Evolutionary conservation across 2,888 invertebrate genomes (phyloP), one percentile per base, ranked within the genome.

Genomic region (Melanargia galathea): DNA sequence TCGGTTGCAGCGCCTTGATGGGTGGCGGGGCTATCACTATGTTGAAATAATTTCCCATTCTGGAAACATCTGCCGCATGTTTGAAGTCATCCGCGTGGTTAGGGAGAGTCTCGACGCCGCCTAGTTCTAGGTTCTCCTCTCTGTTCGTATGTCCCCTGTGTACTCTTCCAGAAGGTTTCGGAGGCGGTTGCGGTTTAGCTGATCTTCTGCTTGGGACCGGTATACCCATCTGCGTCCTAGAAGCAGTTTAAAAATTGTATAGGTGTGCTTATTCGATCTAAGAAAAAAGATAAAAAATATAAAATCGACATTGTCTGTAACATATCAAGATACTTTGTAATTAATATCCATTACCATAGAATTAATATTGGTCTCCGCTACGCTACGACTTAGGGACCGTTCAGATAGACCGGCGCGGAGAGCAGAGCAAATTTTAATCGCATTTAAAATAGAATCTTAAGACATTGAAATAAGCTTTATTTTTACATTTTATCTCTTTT

Each of bases 41-140:
- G 67, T 90, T 90, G 69, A 90, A 91, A 70, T 90, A 91, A 75
- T 91, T 91, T 11, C 90, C 90, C 90, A 90, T 88, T 63, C 90
- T 77, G 2, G 90, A 86, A 0, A 86, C 74, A 52, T 90, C 90
- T 0, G 81, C 73, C 6, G 77, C 75, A n/a, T 81, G 75, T 70
- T 84, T 86, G 59, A 72, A 71, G 2, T 84, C 84, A 1, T 84
- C 83, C 16, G 71, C 72, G 55, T 74, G 80, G 65, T 72, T 75
- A 56, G 45, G 68, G n/a, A 72, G 63, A n/a, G 65, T 57, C 2
- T 82, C 84, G 38, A 71, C 70, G 24, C 83, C 84, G 5, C 62
- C 64, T 33, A 77, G 74, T 24, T 82, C 83, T 7, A 72, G 49
- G 0, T 70, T 70, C 2, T 83, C 83, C 0, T 81, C 81, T 2